Evolutionary conservation across 2,797 vertebrate genomes (phyloP), one percentile per base, ranked within the genome.

Genomic region (Lacerta viridis): DNA sequence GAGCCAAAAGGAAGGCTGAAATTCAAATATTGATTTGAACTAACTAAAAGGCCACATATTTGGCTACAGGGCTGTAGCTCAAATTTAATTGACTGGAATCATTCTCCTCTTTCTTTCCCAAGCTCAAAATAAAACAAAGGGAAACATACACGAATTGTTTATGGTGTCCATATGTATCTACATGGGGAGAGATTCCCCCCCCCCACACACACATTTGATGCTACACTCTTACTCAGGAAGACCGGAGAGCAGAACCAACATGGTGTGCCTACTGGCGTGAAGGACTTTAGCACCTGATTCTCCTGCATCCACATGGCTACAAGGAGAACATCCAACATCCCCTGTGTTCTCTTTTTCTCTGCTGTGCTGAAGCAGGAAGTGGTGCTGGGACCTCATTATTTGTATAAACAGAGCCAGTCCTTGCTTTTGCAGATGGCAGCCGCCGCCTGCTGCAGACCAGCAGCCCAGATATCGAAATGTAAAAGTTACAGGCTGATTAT

Each of bases 1-100:
- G 13, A 46, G 39, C 59, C 59, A 33, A 71, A 71, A 23, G n/a
- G 2, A 13, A 69, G 29, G n/a, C 43, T 69, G 33, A 71, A 39
- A 68, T 69, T 86, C 85, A 86, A 55, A 36, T 33, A 68, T 39
- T 86, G 85, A 80, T 71, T 39, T 39, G 25, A 55, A 18, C 15
- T 29, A 80, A 5, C 3, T 8, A 69, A 72, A 87, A 41, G 25
- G 17, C 27, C 13, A 17, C 36, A 59, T 9, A 13, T 71, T 69
- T 69, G 6, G 5, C 36, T 36, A 27, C 50, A 76, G 4, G 4
- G 17, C 41, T 50, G 23, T 36, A 39, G 10, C 17, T 36, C 23
- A 7, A 29, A 83, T 46, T 39, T 25, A 77, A 27, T 68, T 83
- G 46, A 39, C 64, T 83, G 72, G n/a, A 23, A 68, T 9, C 76